Evolutionary conservation across 2,888 invertebrate genomes (phyloP), one percentile per base, ranked within the genome.

Genomic region (Kryphioiulus occultus): DNA sequence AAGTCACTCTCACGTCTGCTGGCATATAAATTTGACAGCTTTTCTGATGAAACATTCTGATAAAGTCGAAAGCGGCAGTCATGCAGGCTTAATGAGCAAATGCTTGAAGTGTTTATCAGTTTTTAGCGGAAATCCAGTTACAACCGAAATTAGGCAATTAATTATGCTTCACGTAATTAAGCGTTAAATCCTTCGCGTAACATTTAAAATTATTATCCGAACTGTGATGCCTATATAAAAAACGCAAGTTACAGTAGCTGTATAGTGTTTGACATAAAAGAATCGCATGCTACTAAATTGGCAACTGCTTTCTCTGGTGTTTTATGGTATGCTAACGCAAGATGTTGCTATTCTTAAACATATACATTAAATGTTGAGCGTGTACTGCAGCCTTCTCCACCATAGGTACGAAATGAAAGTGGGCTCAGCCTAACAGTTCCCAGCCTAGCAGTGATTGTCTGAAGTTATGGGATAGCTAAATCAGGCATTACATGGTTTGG

Each of bases 51-150:
- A 22, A 59, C 17, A n/a, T 59, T 5, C 4, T 19, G 59, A 59
- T 59, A 19, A 59, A 59, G 59, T 19, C n/a, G 22, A 5, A 19
- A 59, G 59, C 5, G n/a, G 59, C 59, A 59, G 9, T 19, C 59
- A 59, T 7, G 35, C 35, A 4, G 4, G 22, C 19, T n/a, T 59
- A 59, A 59, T 22, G 59, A 59, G 59, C 19, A 59, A 59, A 59
- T n/a, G n/a, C 59, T 59, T 59, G 59, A 59, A n/a, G 19, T n/a
- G 59, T 59, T 59, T 59, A 59, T 59, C 59, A 59, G 59, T n/a
- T n/a, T 59, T 59, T 19, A 19, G 7, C 19, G 59, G n/a, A 59
- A 44, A 59, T 5, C 59, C 59, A 19, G 59, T 7, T n/a, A 59
- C 22, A n/a, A n/a, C 22, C 22, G n/a, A n/a, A 19, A 19, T 59